These are phyloP conservation scores for Lasioglossum marginatum DNA, from an alignment of 2,888 invertebrate species.

Conservation along the genomic window DNA sequence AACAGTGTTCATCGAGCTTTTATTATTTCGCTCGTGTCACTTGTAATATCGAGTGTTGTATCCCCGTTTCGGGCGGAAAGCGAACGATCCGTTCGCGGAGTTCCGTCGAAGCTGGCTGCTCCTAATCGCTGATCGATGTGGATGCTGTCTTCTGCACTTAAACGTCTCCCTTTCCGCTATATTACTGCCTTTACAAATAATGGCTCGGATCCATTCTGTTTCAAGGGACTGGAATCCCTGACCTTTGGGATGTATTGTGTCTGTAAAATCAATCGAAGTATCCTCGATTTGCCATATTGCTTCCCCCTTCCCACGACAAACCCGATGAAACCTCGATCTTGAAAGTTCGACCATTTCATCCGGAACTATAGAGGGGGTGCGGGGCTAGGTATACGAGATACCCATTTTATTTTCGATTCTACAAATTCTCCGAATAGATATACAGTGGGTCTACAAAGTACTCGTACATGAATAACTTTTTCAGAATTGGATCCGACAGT, in stretches of 20 bases:
- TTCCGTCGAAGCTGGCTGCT: conserved; percentile 36
- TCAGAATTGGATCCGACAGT: too few species aligned
- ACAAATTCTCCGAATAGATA: too few species aligned
- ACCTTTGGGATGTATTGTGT: conserved; percentile 25
- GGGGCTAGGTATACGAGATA: not conserved
- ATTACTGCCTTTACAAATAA: conserved; percentile 57
- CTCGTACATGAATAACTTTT: too few species aligned
- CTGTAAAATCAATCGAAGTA: conserved; percentile 30
- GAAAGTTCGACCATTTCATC: not conserved
- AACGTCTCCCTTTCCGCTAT: conserved; percentile 43
- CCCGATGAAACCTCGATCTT: not conserved
- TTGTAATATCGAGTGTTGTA: not conserved
- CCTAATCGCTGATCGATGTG: conserved; percentile 57
- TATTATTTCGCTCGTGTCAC: not conserved
- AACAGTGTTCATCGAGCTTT: not conserved
- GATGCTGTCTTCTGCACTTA: conserved; percentile 51
- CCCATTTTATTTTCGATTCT: not conserved
- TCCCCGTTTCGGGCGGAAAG: not conserved
- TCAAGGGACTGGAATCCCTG: conserved; percentile 37
- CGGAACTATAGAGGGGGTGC: not conserved
- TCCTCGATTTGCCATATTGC: conserved; percentile 1
- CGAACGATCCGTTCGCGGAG: not conserved
- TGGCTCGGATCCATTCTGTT: conserved; percentile 55
- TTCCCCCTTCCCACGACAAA: not conserved
- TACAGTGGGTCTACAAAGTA: too few species aligned